These are phyloP conservation scores for Pelodiscus sinensis DNA, from an alignment of 2,113 vertebrate genomes.

Conservation along the genomic window DNA sequence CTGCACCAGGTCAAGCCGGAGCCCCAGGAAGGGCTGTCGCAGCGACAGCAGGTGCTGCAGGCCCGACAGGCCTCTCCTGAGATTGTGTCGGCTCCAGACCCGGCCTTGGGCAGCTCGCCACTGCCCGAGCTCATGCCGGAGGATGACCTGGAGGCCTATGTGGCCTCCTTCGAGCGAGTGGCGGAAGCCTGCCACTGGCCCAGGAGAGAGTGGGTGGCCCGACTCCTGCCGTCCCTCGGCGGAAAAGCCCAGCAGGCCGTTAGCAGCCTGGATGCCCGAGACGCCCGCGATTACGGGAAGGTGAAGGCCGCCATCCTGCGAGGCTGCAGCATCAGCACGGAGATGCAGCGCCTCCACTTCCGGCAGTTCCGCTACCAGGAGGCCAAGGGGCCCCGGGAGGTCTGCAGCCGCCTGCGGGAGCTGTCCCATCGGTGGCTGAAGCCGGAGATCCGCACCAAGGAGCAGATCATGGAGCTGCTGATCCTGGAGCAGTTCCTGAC, in stretches of 20 bases:
- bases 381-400: constrained; percentile 66
- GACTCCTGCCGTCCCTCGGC: neutral
- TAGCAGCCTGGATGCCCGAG: constrained; percentile 11
- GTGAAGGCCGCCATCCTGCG: constrained; percentile 64
- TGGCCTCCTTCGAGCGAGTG: constrained; percentile 21
- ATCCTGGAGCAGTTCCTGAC: constrained; percentile 68
- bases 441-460: constrained; percentile 69
- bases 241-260: constrained; percentile 10
- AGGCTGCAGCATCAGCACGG: constrained; percentile 53
- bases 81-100: neutral
- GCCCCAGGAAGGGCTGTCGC: neutral
- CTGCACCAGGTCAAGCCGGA: neutral
- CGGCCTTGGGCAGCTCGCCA: neutral
- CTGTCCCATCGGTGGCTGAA: constrained; percentile 72
- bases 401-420: constrained; percentile 65
- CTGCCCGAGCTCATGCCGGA: neutral
- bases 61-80: neutral
- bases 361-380: constrained; percentile 73
- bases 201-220: constrained; percentile 8
- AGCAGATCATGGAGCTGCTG: constrained; percentile 74
- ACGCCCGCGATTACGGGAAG: constrained; percentile 29
- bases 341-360: constrained; percentile 71
- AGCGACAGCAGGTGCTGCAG: neutral
- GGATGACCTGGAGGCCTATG: constrained; percentile 12
- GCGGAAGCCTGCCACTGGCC: constrained; percentile 23